Evolutionary conservation across 2,888 invertebrate species (phyloP).

Genomic region (Mesopsocus fuscifrons): DNA sequence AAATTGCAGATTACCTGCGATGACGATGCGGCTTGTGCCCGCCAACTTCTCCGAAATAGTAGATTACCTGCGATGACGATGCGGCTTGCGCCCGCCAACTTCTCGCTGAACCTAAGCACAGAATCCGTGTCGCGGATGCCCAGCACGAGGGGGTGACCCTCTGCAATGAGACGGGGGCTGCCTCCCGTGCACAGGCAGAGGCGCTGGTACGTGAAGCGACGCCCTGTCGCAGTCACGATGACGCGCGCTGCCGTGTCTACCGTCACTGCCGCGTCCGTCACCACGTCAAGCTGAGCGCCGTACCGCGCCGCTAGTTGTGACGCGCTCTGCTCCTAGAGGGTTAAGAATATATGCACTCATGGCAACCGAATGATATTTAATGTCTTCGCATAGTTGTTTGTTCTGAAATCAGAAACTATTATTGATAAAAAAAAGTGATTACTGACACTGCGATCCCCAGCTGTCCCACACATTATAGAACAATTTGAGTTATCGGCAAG

Average conservation of each 20-base stretch:
- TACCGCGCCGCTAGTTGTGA: neutral
- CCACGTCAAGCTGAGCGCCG: conserved; percentile 31
- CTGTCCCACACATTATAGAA: too few species aligned
- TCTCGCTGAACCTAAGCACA: conserved; percentile 54
- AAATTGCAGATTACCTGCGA: too few species aligned
- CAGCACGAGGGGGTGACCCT: conserved; percentile 43
- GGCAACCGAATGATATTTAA: too few species aligned
- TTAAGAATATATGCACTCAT: too few species aligned
- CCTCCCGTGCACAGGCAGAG: conserved; percentile 87
- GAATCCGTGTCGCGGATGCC: conserved; percentile 93
- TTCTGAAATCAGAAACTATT: too few species aligned
- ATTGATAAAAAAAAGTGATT: too few species aligned
- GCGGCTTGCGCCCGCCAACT: conserved; percentile 43
- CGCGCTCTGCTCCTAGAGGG: neutral
- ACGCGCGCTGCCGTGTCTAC: conserved; percentile 34
- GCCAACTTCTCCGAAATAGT: too few species aligned
- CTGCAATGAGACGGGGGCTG: conserved; percentile 54
- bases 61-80: conserved; percentile 76
- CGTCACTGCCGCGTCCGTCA: conserved; percentile 42
- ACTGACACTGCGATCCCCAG: too few species aligned
- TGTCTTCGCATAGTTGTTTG: too few species aligned
- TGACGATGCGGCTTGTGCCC: conserved; percentile 47
- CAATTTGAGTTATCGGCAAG: too few species aligned
- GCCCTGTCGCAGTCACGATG: conserved; percentile 34
- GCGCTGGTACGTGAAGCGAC: conserved; percentile 46